phyloP scores from a whole-genome alignment of 2,888 invertebrate genomes.

The Meta bourneti region DNA sequence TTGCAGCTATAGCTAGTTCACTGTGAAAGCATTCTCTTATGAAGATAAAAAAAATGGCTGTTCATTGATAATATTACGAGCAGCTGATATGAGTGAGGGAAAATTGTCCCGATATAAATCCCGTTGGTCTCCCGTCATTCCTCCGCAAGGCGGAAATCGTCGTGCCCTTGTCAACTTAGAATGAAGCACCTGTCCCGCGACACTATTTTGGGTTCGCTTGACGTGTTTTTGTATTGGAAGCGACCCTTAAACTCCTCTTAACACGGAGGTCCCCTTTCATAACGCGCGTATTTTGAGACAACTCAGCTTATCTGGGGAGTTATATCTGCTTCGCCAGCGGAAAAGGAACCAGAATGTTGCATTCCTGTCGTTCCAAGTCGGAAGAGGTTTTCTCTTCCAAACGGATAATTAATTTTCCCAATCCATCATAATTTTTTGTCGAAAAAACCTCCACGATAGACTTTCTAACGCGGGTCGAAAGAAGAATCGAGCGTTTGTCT shows the following conservation, averaged over 20 bases:
- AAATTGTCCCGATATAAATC: slow-evolving; percentile 28
- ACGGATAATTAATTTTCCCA: slow-evolving; percentile 18
- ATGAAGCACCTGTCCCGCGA: slow-evolving; percentile 7
- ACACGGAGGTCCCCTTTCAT: slow-evolving; percentile 5
- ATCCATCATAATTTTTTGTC: background rate
- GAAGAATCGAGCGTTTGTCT: slow-evolving; percentile 4
- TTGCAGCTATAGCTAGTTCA: too few relatives aligned
- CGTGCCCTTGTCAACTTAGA: background rate
- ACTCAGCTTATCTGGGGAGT: slow-evolving; percentile 7
- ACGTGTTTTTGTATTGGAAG: slow-evolving; percentile 47
- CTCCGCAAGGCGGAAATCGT: background rate
- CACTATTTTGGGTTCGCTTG: slow-evolving; percentile 54
- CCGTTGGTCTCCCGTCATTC: background rate
- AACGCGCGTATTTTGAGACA: background rate
- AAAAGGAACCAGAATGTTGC: too few relatives aligned
- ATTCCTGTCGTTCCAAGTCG: too few relatives aligned
- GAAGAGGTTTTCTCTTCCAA: background rate
- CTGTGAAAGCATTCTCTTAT: too few relatives aligned
- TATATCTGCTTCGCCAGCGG: background rate
- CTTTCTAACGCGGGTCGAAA: background rate
- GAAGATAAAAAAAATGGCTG: too few relatives aligned
- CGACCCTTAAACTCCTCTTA: background rate
- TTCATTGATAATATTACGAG: too few relatives aligned
- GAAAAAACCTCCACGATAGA: background rate
- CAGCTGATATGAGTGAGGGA: background rate